A percentile compares a stretch with the other conserved stretches of the same genome.
These are phyloP conservation scores for Phocoena phocoena DNA, from an alignment of 2,113 vertebrate genomes.

Conservation along the genomic window DNA sequence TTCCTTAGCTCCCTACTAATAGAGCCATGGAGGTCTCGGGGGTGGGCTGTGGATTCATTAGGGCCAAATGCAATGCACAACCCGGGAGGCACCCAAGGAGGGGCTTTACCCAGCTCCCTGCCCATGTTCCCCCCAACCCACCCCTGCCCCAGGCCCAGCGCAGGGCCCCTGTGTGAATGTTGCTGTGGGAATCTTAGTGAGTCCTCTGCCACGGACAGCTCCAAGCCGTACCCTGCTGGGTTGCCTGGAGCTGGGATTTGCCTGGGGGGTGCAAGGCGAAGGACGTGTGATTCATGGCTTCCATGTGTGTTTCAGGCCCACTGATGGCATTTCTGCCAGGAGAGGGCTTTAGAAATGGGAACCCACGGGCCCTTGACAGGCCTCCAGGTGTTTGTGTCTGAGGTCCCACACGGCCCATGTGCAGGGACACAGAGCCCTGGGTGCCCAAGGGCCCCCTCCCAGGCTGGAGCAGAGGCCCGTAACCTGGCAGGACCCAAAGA, in stretches of 20 bases:
- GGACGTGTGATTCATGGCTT: neutral
- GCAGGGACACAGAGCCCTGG: neutral
- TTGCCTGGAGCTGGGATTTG: neutral
- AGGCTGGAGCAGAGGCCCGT: neutral
- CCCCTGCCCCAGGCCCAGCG: neutral
- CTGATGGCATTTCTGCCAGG: neutral
- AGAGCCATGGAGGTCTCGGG: neutral
- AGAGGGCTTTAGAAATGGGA: neutral
- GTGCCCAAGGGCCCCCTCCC: neutral
- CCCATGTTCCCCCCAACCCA: fast-evolving
- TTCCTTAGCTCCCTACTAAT: neutral
- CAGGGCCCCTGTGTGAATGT: neutral
- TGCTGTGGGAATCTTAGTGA: neutral
- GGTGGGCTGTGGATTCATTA: neutral
- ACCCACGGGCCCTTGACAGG: fast-evolving
- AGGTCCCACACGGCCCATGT: neutral
- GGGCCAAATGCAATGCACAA: neutral
- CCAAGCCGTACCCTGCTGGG: neutral
- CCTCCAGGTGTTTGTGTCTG: neutral
- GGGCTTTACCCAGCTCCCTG: neutral
- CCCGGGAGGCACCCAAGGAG: neutral
- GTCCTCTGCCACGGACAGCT: neutral
- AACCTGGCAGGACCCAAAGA: neutral
- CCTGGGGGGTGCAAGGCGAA: neutral
- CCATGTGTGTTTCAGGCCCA: neutral